phyloP scores from a whole-genome alignment of 37 sponge, comb jelly and placozoan genomes.

The Bolinopsis microptera region DNA sequence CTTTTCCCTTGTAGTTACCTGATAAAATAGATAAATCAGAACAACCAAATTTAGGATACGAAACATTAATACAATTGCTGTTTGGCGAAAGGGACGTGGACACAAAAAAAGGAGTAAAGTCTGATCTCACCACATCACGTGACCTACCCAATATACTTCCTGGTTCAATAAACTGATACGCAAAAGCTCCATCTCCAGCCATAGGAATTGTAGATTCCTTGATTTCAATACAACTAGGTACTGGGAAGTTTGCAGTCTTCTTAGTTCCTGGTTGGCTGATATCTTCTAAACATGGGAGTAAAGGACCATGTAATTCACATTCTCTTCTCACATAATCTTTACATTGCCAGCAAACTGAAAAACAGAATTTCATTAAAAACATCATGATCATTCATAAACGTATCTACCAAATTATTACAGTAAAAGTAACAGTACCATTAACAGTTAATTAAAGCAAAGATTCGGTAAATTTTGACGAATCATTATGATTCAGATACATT shows the following conservation, averaged over 20 bases:
- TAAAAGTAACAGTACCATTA: no score
- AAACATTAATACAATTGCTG: no score
- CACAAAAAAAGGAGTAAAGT: background rate
- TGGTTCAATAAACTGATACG: slow-evolving; percentile 4
- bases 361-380: no score
- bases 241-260: background rate
- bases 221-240: slow-evolving; percentile 9
- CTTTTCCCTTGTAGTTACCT: slow-evolving; percentile 19
- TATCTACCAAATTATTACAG: no score
- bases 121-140: no score
- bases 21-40: no score
- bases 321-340: background rate
- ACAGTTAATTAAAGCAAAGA: no score
- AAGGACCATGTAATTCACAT: slow-evolving; percentile 7
- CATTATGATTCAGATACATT: no score
- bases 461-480: no score
- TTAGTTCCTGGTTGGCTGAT: background rate
- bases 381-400: no score
- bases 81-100: background rate
- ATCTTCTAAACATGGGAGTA: background rate
- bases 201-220: background rate
- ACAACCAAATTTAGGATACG: no score
- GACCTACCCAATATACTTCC: slow-evolving; percentile 4
- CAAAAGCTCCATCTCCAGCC: background rate
- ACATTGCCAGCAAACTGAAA: slow-evolving; percentile 45